phyloP scores from a whole-genome alignment of 2,888 invertebrate species.

The Lepas anatifera region DNA sequence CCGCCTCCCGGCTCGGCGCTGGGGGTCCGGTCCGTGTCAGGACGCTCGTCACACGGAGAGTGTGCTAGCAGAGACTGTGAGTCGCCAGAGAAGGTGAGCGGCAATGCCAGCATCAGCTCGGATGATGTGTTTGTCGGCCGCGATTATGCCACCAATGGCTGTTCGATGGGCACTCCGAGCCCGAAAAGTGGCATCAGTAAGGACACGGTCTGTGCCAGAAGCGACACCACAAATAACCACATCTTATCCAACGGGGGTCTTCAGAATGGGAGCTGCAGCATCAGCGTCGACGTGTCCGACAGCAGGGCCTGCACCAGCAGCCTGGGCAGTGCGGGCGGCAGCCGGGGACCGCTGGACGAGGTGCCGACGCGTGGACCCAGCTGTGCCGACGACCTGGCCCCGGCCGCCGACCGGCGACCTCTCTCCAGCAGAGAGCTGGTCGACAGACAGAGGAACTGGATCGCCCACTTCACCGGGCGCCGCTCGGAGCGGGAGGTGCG shows the following conservation, averaged over 20 bases:
- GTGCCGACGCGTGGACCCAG: constrained; percentile 16
- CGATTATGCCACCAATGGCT: neutral
- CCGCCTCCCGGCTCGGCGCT: constrained; percentile 17
- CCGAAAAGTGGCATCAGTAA: too few relatives aligned
- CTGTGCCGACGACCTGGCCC: constrained; percentile 14
- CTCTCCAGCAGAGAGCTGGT: constrained; percentile 54
- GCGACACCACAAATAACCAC: too few relatives aligned
- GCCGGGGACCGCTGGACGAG: constrained; percentile 8
- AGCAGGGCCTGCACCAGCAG: neutral
- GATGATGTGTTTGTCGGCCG: neutral
- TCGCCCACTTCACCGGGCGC: constrained; percentile 61
- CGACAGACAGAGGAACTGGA: constrained; percentile 85
- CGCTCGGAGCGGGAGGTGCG: constrained; percentile 15
- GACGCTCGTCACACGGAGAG: constrained; percentile 16
- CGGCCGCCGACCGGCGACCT: constrained; percentile 14
- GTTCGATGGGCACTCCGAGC: neutral
- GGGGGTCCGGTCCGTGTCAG: constrained; percentile 14
- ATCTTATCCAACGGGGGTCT: too few relatives aligned
- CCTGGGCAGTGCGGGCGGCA: neutral
- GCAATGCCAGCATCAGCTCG: neutral
- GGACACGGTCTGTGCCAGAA: too few relatives aligned
- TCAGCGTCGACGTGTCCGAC: neutral
- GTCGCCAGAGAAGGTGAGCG: neutral
- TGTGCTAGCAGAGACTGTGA: neutral
- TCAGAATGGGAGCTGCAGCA: too few relatives aligned